phyloP scores from a whole-genome alignment of 1,140 invertebrate genomes.

The Bicyclus anynana region DNA sequence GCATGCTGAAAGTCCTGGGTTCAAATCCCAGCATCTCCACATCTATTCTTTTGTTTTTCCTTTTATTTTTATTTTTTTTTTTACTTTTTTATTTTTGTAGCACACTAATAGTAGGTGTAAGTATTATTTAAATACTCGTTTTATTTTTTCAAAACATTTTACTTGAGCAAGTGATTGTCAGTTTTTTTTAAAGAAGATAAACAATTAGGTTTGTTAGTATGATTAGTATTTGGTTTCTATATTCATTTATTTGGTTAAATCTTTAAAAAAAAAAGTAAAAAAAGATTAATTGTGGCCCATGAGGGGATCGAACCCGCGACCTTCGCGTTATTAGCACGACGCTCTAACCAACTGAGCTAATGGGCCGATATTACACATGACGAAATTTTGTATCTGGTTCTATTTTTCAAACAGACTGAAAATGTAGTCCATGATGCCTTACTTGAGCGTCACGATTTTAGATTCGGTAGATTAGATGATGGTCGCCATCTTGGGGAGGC shows the following conservation, averaged over 20 bases:
- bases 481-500: too few species aligned
- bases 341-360: constrained; percentile 52
- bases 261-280: background rate
- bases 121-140: too few species aligned
- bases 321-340: constrained; percentile 47
- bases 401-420: too few species aligned
- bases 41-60: constrained; percentile 12
- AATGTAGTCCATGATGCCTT: too few species aligned
- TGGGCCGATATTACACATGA: constrained; percentile 24
- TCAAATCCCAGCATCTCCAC: constrained; percentile 83
- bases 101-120: too few species aligned
- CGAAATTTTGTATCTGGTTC: background rate
- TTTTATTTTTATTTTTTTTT: background rate
- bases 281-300: constrained; percentile 73
- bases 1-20: constrained; percentile 88
- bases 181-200: too few species aligned
- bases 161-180: too few species aligned
- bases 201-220: too few species aligned
- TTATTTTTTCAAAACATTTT: background rate
- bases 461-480: too few species aligned
- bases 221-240: too few species aligned
- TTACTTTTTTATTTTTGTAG: too few species aligned
- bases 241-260: background rate
- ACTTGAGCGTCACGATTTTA: too few species aligned
- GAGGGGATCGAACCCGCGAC: constrained; percentile 69